Evolutionary conservation across 2,888 invertebrate species (phyloP), one percentile per base, ranked within the genome.

Genomic region (Agriopis leucophaearia): DNA sequence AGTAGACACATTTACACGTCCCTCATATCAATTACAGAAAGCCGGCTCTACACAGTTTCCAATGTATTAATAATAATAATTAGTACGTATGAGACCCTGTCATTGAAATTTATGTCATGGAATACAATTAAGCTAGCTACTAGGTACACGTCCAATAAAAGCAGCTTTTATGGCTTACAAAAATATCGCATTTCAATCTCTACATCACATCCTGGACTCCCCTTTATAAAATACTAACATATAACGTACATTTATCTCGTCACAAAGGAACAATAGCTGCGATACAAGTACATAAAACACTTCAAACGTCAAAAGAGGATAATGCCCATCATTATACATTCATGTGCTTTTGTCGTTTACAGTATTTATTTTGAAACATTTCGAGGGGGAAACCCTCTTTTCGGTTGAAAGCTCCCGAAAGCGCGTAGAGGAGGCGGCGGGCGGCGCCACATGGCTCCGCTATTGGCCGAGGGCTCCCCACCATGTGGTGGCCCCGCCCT

Each of bases 241-340:
- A 88, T 91, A 91, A 77, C 82, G 77, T 85, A 84, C 83, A 87
- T 89, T 87, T 84, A 89, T 89, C 82, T 85, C 80, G 81, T 83
- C 83, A 91, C 91, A 93, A 93, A 85, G 89, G 90, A 89, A 94
- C 92, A 92, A 93, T 90, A 85, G 88, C 79, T 81, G 77, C 79
- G 87, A 86, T 91, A 89, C 87, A 87, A 88, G 87, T 90, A 94
- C 78, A 94, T 93, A 93, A 93, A 93, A 93, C 92, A 93, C 93
- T 94, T 85, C 87, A 93, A 89, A 90, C 83, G 86, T 89, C 88
- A 81, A 88, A 83, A 89, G 85, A 87, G 90, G 87, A 94, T 93
- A 93, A 92, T 90, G 86, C 88, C 91, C 88, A 88, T 94, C 92
- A 94, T 94, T 93, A 93, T 91, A 91, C 84, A 93, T 94, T 94